Evolutionary conservation across 2,888 invertebrate genomes (phyloP).

Genomic region (Pseudococcus jackbeardsleyi): DNA sequence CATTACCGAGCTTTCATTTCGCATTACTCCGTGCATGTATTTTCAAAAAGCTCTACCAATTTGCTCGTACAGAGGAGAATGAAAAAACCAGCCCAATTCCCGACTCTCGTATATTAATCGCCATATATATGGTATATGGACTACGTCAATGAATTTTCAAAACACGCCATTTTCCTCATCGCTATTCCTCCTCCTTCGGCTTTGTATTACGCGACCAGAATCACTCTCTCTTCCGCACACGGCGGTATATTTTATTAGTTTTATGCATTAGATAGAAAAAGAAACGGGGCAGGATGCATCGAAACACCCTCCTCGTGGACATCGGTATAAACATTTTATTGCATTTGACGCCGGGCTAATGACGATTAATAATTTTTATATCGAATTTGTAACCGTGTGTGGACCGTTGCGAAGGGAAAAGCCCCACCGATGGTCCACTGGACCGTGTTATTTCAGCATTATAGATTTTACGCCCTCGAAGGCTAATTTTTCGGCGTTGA

Average conservation of each 20-base stretch:
- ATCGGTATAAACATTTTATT: constrained; percentile 21
- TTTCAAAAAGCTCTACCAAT: background rate
- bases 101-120: background rate
- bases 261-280: background rate
- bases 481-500: constrained; percentile 16
- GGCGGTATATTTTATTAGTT: constrained; percentile 5
- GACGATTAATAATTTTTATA: constrained; percentile 54
- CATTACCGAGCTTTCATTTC: background rate
- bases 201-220: background rate
- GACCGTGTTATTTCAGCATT: background rate
- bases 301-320: background rate
- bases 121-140: background rate
- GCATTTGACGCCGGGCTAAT: constrained; percentile 32
- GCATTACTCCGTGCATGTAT: background rate
- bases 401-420: background rate
- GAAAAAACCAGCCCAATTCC: background rate
- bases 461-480: background rate
- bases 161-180: background rate
- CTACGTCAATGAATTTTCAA: background rate
- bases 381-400: background rate
- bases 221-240: background rate
- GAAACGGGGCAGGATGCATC: background rate
- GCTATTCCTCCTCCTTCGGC: background rate
- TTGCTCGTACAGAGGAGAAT: background rate
- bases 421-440: background rate